Evolutionary conservation across 2,797 vertebrate genomes (phyloP).

Genomic region (Pogoniulus pusillus): DNA sequence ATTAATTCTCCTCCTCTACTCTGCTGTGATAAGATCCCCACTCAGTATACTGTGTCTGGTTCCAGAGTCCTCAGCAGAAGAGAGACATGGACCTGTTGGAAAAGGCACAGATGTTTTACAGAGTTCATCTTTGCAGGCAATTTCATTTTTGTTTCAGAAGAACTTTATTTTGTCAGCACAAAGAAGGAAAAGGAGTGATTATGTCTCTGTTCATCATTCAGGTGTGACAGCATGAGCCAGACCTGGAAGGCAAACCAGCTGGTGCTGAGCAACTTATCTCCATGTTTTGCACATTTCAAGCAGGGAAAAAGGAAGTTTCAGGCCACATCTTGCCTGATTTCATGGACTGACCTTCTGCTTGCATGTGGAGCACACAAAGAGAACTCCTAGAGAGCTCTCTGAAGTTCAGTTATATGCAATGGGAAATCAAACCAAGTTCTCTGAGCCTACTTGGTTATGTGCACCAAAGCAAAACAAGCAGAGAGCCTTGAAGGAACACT

Average conservation of each 20-base stretch:
- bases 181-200: not conserved
- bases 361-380: too few relatives aligned
- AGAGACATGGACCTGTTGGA: too few relatives aligned
- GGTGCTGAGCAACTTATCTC: fast-evolving
- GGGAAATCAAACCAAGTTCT: not conserved
- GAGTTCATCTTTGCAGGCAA: not conserved
- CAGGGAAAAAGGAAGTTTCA: not conserved
- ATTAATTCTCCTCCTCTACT: too few relatives aligned
- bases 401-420: not conserved
- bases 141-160: not conserved
- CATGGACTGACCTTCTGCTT: not conserved
- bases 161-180: not conserved
- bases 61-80: too few relatives aligned
- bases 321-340: not conserved
- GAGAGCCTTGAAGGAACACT: not conserved
- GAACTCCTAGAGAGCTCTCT: not conserved
- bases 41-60: too few relatives aligned
- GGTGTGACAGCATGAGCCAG: not conserved
- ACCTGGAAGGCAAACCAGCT: not conserved
- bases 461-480: not conserved
- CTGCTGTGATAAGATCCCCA: too few relatives aligned
- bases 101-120: not conserved
- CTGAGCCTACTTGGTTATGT: not conserved
- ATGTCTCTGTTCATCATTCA: not conserved
- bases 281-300: too few relatives aligned